Conservation (phyloP, 2,797 vertebrate genomes). For the Ceyx erithaca region DNA sequence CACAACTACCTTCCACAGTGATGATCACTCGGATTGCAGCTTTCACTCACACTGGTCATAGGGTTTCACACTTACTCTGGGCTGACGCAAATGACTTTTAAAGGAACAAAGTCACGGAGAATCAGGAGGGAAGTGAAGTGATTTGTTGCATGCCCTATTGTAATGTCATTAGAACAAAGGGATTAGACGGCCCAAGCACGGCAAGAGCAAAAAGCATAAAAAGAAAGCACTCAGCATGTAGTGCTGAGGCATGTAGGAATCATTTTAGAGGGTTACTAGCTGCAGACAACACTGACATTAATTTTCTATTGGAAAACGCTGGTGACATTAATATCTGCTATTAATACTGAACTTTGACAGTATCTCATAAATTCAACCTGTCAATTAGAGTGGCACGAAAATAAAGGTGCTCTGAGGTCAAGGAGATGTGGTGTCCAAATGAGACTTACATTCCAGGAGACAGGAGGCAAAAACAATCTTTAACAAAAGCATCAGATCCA, state of each 20-base stretch:
- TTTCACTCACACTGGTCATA: background rate
- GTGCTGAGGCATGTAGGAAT: slow-evolving; percentile 14
- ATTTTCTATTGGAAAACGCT: slow-evolving; percentile 62
- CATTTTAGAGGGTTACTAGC: slow-evolving; percentile 28
- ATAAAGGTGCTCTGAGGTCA: slow-evolving; percentile 77
- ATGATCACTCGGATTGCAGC: background rate
- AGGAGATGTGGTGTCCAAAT: slow-evolving; percentile 66
- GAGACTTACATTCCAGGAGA: slow-evolving; percentile 61
- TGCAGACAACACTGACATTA: slow-evolving; percentile 47
- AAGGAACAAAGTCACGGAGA: background rate
- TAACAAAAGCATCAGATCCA: slow-evolving; percentile 74
- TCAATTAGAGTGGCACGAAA: slow-evolving; percentile 68
- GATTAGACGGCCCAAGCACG: background rate
- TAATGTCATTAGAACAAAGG: slow-evolving; percentile 39
- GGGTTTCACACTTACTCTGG: background rate
- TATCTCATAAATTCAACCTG: slow-evolving; percentile 70
- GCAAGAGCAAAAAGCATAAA: slow-evolving; percentile 32
- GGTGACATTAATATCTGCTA: slow-evolving; percentile 74
- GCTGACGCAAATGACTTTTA: background rate
- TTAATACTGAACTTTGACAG: slow-evolving; percentile 72
- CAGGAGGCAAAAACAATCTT: slow-evolving; percentile 64
- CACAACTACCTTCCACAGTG: background rate
- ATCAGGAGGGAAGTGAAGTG: slow-evolving; percentile 3
- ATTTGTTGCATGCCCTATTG: slow-evolving; percentile 4
- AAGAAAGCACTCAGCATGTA: slow-evolving; percentile 28